A percentile compares a stretch with the other conserved stretches of the same genome.
Evolutionary conservation across 2,888 invertebrate species (phyloP).

Genomic region (Plagiodera versicolora): DNA sequence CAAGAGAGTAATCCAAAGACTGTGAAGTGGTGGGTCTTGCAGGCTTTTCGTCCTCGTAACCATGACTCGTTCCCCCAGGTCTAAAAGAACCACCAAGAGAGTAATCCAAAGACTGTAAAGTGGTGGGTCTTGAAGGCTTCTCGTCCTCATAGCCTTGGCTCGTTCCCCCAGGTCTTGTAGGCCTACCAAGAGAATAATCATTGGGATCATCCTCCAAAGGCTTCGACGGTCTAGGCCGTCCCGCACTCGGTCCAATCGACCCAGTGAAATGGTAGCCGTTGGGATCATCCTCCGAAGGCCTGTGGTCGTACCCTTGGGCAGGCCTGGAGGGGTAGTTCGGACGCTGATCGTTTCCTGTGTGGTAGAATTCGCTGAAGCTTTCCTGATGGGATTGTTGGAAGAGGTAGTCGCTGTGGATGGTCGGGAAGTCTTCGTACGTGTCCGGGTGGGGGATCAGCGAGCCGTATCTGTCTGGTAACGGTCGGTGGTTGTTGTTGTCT

Average conservation of each 20-base stretch:
- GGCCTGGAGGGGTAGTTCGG: not conserved
- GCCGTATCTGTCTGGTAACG: constrained; percentile 36
- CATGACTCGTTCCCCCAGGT: not conserved
- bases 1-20: too few relatives aligned
- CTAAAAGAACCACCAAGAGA: not conserved
- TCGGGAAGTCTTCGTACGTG: constrained; percentile 31
- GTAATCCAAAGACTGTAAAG: not conserved
- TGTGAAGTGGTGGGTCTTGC: not conserved
- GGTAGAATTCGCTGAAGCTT: not conserved
- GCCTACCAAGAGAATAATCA: not conserved
- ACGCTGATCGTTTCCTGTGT: constrained; percentile 13
- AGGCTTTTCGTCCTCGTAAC: not conserved
- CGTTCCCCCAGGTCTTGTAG: constrained; percentile 5
- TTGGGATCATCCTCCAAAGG: not conserved
- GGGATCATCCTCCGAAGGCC: not conserved
- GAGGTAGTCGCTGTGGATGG: constrained; percentile 26
- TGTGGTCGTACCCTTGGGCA: not conserved
- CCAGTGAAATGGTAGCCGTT: too few relatives aligned
- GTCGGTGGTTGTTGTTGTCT: constrained; percentile 26
- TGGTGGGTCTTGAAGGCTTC: not conserved
- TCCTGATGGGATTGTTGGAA: constrained; percentile 13
- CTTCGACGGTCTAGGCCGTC: not conserved
- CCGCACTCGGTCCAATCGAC: too few relatives aligned
- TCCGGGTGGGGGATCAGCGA: constrained; percentile 39
- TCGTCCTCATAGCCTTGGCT: not conserved